These are phyloP conservation scores for Chymomyza procnemis DNA, from an alignment of 2,888 invertebrate species.

Conservation along the genomic window DNA sequence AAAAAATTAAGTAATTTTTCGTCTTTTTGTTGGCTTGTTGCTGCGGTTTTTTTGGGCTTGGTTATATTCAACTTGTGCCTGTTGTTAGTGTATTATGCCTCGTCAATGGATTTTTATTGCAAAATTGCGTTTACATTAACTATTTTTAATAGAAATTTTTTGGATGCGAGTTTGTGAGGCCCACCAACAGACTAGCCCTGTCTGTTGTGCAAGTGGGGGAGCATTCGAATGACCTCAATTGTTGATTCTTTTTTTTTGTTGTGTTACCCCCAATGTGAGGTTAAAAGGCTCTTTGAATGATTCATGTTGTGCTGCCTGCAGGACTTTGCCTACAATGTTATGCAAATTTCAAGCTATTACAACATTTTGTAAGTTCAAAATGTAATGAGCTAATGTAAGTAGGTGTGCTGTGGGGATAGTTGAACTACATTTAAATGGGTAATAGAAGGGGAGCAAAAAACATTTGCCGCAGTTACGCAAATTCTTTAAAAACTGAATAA, in stretches of 20 bases:
- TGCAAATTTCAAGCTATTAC: not conserved
- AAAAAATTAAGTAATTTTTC: conserved; percentile 56
- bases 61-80: conserved; percentile 19
- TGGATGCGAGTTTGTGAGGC: not conserved
- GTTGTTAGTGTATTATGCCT: not conserved
- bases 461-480: not conserved
- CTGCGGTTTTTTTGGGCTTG: conserved; percentile 33
- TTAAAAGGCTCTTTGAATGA: conserved; percentile 13
- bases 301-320: conserved; percentile 24
- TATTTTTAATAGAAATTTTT: conserved; percentile 28
- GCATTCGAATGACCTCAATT: not conserved
- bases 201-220: not conserved
- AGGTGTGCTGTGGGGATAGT: not conserved
- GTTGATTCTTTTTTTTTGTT: conserved; percentile 2
- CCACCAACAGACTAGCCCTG: not conserved
- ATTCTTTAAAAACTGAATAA: too few relatives aligned
- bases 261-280: conserved; percentile 23
- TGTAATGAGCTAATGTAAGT: not conserved
- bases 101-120: conserved; percentile 63
- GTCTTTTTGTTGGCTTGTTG: not conserved
- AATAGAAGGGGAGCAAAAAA: not conserved
- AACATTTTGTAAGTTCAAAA: not conserved
- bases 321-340: conserved; percentile 11
- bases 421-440: not conserved
- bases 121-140: conserved; percentile 62